phyloP scores from a whole-genome alignment of 2,888 invertebrate species.

The Papilio protenor region DNA sequence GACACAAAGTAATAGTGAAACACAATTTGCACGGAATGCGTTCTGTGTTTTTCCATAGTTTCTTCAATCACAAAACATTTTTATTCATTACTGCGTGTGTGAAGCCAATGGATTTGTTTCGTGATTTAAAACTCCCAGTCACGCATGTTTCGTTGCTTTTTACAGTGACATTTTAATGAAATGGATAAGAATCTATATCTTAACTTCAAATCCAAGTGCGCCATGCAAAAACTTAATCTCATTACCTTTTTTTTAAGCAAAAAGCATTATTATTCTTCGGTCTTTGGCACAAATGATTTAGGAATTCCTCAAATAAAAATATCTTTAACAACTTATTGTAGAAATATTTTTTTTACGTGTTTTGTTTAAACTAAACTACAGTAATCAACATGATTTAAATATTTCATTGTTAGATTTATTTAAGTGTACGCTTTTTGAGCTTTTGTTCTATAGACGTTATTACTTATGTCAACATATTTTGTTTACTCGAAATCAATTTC shows the following conservation, averaged over 20 bases:
- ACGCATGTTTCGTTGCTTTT: background rate
- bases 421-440: too few species aligned
- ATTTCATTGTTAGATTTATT: too few species aligned
- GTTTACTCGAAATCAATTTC: too few species aligned
- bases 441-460: too few species aligned
- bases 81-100: background rate
- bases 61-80: background rate
- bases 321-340: too few species aligned
- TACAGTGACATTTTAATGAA: background rate
- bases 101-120: background rate
- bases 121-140: background rate
- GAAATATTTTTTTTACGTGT: too few species aligned
- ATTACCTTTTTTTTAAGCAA: background rate
- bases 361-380: too few species aligned
- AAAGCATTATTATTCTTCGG: background rate
- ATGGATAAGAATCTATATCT: background rate
- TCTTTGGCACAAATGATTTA: background rate
- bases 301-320: too few species aligned
- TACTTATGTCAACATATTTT: too few species aligned
- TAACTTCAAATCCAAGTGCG: background rate
- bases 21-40: background rate
- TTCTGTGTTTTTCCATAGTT: constrained; percentile 27
- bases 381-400: too few species aligned
- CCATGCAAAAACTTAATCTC: background rate
- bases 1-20: background rate